A percentile compares a stretch with the other conserved stretches of the same genome.
Conservation (phyloP, 1,140 invertebrate genomes). For the Papilio aristodemus region DNA sequence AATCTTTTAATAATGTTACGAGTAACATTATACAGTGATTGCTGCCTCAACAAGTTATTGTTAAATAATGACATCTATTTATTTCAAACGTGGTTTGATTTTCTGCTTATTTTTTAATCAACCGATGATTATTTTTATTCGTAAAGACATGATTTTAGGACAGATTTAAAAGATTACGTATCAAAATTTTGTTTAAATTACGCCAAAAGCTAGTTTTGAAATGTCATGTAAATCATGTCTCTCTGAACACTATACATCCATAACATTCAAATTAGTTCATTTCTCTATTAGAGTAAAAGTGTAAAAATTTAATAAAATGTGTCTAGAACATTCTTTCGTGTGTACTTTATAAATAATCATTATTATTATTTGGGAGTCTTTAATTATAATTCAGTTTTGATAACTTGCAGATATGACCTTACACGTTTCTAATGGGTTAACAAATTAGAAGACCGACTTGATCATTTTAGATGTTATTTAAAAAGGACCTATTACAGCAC, state of each 20-base stretch:
- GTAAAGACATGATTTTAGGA: background rate
- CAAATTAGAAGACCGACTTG: background rate
- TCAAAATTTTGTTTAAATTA: no score
- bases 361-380: background rate
- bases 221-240: no score
- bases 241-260: no score
- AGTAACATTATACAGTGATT: background rate
- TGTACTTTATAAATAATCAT: background rate
- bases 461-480: background rate
- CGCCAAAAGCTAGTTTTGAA: no score
- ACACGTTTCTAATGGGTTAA: slow-evolving; percentile 2
- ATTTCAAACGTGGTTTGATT: background rate
- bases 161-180: background rate
- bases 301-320: no score
- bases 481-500: background rate
- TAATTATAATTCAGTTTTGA: background rate
- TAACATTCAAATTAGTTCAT: no score
- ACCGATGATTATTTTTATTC: no score
- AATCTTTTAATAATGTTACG: slow-evolving; percentile 5
- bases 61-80: background rate
- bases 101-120: background rate
- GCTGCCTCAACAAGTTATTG: background rate
- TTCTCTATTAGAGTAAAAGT: no score
- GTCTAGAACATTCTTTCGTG: background rate
- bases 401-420: background rate